Evolutionary conservation across 2,888 invertebrate genomes (phyloP), one percentile per base, ranked within the genome.

Genomic region (Arge pagana): DNA sequence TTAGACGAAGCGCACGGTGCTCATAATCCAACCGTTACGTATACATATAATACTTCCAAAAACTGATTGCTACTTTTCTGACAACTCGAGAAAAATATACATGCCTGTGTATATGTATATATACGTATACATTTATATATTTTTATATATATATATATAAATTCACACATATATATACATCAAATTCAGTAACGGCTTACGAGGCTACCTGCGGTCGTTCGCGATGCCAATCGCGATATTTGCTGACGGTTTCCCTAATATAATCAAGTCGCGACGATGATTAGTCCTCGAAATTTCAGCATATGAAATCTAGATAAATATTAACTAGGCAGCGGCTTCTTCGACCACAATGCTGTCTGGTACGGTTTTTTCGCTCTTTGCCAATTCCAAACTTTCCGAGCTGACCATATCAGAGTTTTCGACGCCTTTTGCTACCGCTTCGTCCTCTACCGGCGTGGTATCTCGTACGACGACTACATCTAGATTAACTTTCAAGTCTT

Each of bases 301-400:
- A 33, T 51, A 43, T 35, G 40, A 51, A 50, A 51, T 28, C 41
- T 43, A 36, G 16, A 35, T 43, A 35, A 18, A 51, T 35, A 51
- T n/a, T 35, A 42, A 31, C 72, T 70, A 76, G 64, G 74, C 74
- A 59, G 71, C 71, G 48, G 74, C 62, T 58, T 75, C 69, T 43
- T 73, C 73, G 15, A 75, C 65, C 35, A 68, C 66, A 21, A 63
- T 56, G 55, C 57, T 68, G 42, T 72, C 71, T 35, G 62, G 45
- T 28, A 65, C 59, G 2, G 64, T 51, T 35, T 37, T 62, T 51
- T 64, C 65, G 24, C 57, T 52, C 48, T 30, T 53, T 54, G 18
- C 48, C 52, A 56, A 58, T 54, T 33, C 24, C 48, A 3, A 31
- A 2, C 13, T 10, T 45, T 45, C 24, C 4, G 4, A 10, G 10